phyloP scores from a whole-genome alignment of 2,888 invertebrate species.

The Griposia aprilina region DNA sequence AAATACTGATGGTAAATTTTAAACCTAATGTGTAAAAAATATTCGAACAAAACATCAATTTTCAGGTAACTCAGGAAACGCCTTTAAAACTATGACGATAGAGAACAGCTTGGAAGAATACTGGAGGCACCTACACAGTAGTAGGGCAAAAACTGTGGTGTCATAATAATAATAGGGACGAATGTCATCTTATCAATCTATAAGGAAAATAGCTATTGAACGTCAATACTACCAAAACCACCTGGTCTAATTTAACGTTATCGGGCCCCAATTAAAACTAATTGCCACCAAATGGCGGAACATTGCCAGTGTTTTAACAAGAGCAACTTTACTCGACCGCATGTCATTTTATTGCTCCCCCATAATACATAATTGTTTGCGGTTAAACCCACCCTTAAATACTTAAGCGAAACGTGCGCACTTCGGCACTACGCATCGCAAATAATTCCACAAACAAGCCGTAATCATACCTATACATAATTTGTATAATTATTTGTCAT shows the following conservation, averaged over 20 bases:
- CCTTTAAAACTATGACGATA: background rate
- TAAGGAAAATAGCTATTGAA: background rate
- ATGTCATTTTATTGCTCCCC: constrained; percentile 78
- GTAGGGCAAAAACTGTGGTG: background rate
- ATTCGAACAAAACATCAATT: background rate
- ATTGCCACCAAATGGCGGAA: constrained; percentile 71
- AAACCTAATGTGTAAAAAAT: too few relatives aligned
- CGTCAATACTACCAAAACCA: background rate
- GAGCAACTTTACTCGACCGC: constrained; percentile 75
- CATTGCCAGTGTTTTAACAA: constrained; percentile 71
- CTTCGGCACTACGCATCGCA: constrained; percentile 75
- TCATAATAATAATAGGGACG: background rate
- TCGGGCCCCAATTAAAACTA: constrained; percentile 58
- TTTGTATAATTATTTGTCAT: constrained; percentile 80
- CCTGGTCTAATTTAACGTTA: constrained; percentile 33
- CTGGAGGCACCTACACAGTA: background rate
- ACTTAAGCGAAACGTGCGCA: constrained; percentile 78
- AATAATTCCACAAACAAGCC: constrained; percentile 78
- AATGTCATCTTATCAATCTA: background rate
- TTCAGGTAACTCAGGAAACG: background rate
- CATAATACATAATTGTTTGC: constrained; percentile 80
- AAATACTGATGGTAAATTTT: background rate
- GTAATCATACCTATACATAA: constrained; percentile 74
- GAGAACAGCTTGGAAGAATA: background rate
- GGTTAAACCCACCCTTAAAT: constrained; percentile 81